phyloP scores from a whole-genome alignment of 2,888 invertebrate species.

The Lasioglossum calceatum region DNA sequence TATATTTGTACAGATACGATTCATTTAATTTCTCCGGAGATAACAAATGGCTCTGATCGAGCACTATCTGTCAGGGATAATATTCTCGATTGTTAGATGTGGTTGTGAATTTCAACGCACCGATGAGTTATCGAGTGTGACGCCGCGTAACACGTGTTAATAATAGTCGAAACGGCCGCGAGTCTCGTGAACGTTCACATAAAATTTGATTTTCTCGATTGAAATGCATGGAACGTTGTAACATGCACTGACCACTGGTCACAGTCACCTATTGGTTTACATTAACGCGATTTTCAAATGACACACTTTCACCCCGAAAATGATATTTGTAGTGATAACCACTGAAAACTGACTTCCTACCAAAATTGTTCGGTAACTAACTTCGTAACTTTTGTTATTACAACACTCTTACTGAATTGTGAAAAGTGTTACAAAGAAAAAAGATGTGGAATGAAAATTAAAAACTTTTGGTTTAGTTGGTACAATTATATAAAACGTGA shows the following conservation, averaged over 20 bases:
- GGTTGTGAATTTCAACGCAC: background rate
- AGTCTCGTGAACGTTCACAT: background rate
- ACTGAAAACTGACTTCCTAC: background rate
- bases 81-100: background rate
- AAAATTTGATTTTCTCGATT: constrained; percentile 13
- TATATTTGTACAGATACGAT: background rate
- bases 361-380: background rate
- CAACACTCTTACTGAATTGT: background rate
- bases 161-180: background rate
- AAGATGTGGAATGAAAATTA: background rate
- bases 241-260: background rate
- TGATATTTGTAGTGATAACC: background rate
- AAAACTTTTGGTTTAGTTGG: background rate
- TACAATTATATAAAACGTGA: background rate
- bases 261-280: background rate
- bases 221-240: background rate
- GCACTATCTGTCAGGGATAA: background rate
- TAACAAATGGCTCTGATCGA: background rate
- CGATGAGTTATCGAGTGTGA: background rate
- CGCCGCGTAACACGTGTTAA: constrained; percentile 11
- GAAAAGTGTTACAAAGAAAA: background rate
- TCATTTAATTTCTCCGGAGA: background rate
- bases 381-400: background rate
- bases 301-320: background rate
- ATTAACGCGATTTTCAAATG: background rate